These are phyloP conservation scores for Tichodroma muraria DNA, from an alignment of 2,113 vertebrate genomes.

Conservation along the genomic window DNA sequence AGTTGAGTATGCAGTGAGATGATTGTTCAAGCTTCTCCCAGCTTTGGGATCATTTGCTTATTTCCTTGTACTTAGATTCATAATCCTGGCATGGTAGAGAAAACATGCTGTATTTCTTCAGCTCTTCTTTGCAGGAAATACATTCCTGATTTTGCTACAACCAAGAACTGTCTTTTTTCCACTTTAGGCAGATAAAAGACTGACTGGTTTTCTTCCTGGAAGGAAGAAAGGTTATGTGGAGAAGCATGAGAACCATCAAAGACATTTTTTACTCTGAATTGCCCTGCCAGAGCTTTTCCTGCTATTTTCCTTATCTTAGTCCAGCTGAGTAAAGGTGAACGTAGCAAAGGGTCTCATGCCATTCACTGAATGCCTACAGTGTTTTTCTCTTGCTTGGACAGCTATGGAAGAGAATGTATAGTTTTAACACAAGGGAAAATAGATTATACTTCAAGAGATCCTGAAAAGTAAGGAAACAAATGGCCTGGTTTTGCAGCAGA, in stretches of 20 bases:
- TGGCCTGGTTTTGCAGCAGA: not conserved
- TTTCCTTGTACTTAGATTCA: not conserved
- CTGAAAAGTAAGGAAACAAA: not conserved
- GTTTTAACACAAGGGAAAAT: not conserved
- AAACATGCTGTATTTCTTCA: not conserved
- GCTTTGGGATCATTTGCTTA: not conserved
- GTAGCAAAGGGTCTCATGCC: not conserved
- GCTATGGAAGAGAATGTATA: not conserved
- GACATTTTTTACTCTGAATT: not conserved
- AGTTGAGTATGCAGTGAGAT: not conserved
- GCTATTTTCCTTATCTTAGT: not conserved
- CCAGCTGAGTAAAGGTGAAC: not conserved
- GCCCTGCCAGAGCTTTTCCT: not conserved
- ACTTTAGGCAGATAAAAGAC: not conserved
- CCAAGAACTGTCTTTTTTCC: not conserved
- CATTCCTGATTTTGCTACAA: not conserved
- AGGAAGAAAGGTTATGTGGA: not conserved
- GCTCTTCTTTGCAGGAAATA: not conserved
- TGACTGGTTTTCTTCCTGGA: not conserved
- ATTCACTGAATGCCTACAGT: not conserved
- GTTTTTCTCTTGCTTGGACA: not conserved
- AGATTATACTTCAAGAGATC: not conserved
- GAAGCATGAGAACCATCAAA: not conserved
- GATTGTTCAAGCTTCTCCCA: not conserved
- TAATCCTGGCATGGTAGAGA: not conserved